Base-by-base conservation (phyloP, 2,113 vertebrate species). In the Lepus europaeus region DNA sequence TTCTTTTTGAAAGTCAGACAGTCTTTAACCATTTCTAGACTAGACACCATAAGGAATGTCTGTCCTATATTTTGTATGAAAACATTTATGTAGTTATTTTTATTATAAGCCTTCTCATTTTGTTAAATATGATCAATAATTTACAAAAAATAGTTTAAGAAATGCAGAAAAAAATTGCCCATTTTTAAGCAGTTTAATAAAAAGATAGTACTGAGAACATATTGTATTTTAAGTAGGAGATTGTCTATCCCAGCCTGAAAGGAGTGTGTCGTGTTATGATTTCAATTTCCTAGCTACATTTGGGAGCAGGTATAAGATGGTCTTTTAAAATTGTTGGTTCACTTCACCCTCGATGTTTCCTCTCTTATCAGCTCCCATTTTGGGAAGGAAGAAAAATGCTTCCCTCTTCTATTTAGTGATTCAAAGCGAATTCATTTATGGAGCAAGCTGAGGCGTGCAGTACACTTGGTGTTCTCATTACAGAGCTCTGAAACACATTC, bases 241-340 rank as follows among this genome's bases (percentile, higher is more conserved):
- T 95, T 94, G 96, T 97, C 97, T 98, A 96, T 97, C 97, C 93
- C 94, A 94, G 94, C 93, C 94, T 94, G 97, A 97, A 98, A 98
- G 95, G 96, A 98, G 97, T 97, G 97, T 96, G 97, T 97, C 90
- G 95, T 91, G 93, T 97, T 97, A 97, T 93, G 90, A 98, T 97
- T 97, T 98, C 88, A 84, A 96, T 97, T 98, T 97, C 96, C 96
- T 97, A 96, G 97, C 97, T 97, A 96, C 97, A 97, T 97, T 97
- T 97, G 97, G 97, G 97, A 98, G 97, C 98, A 98, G 98, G 98
- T 98, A 98, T 97, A 97, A 98, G 98, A 98, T 97, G 97, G 98
- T 97, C 98, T 98, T 98, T 97, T 98, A 97, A 97, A 98, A 98
- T 94, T 96, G 97, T 84, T 97, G 97, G 97, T 98, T 98, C 93